Percentiles rank a stretch among this genome's conserved stretches.
phyloP scores from a whole-genome alignment of 2,888 invertebrate species.

The Plusia festucae region DNA sequence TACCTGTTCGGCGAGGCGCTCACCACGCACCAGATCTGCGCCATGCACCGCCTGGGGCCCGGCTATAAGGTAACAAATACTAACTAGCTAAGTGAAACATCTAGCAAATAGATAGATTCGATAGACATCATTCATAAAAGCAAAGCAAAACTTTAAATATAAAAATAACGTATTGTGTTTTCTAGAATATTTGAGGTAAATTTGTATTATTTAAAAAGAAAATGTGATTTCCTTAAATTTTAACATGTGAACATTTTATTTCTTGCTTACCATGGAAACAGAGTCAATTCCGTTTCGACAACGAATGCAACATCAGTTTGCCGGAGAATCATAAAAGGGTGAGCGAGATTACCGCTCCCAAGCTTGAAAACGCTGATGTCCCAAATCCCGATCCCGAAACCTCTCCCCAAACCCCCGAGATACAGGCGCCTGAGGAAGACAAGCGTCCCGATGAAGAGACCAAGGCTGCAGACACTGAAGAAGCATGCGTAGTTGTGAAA shows the following conservation, averaged over 20 bases:
- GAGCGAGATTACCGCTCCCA: conserved; percentile 90
- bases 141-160: too few species aligned
- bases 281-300: conserved; percentile 99
- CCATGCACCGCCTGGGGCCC: conserved; percentile 99
- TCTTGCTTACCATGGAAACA: conserved; percentile 89
- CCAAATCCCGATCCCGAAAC: conserved; percentile 66
- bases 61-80: conserved; percentile 96
- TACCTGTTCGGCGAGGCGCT: conserved; percentile 99
- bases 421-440: conserved; percentile 65
- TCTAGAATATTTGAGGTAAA: neutral
- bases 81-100: neutral
- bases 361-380: conserved; percentile 78
- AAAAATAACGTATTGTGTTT: neutral
- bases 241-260: conserved; percentile 61
- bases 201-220: neutral
- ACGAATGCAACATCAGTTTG: conserved; percentile 99
- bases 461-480: conserved; percentile 71
- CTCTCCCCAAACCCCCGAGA: conserved; percentile 66
- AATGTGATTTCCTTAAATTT: conserved; percentile 3
- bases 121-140: too few species aligned
- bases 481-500: conserved; percentile 85
- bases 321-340: conserved; percentile 99
- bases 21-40: conserved; percentile 99
- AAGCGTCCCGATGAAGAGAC: conserved; percentile 72
- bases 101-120: too few species aligned